phyloP scores from a whole-genome alignment of 30 jellyfish, hydroid and myxozoan genomes.

The Pseudorhiza aurosa region DNA sequence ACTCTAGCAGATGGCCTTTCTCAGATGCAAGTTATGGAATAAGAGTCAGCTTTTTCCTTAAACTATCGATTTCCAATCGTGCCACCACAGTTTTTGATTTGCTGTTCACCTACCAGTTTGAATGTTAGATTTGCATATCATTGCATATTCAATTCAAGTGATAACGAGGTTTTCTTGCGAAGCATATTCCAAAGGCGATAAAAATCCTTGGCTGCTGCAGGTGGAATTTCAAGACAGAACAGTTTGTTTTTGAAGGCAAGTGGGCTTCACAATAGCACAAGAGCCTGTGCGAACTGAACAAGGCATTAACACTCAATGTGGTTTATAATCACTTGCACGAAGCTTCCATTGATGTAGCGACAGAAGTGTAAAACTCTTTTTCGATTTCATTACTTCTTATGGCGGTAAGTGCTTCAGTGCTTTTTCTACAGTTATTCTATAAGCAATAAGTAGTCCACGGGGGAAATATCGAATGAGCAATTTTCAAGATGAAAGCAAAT shows the following conservation, averaged over 20 bases:
- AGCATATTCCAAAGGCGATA: conserved; percentile 11
- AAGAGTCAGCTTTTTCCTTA: neutral
- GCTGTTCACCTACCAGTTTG: conserved; percentile 25
- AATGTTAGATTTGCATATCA: conserved; percentile 3
- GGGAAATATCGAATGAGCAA: neutral
- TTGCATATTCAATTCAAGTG: conserved; percentile 33
- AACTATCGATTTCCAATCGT: neutral
- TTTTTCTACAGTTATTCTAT: neutral
- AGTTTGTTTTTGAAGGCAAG: conserved; percentile 31
- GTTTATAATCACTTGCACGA: neutral
- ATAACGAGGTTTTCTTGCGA: conserved; percentile 13
- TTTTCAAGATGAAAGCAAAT: neutral
- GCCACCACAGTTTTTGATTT: no score
- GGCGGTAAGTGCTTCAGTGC: conserved; percentile 12
- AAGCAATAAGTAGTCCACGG: neutral
- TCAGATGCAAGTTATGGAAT: no score
- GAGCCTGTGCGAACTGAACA: neutral
- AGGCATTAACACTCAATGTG: neutral
- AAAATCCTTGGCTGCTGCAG: conserved; percentile 44
- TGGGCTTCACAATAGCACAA: neutral
- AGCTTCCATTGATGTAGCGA: conserved; percentile 1
- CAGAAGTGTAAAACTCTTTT: neutral
- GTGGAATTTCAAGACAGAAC: conserved; percentile 32
- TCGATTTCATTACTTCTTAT: neutral
- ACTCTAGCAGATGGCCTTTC: no score